phyloP scores from a whole-genome alignment of 2,797 vertebrate genomes.

The Sebastes aleutianus region DNA sequence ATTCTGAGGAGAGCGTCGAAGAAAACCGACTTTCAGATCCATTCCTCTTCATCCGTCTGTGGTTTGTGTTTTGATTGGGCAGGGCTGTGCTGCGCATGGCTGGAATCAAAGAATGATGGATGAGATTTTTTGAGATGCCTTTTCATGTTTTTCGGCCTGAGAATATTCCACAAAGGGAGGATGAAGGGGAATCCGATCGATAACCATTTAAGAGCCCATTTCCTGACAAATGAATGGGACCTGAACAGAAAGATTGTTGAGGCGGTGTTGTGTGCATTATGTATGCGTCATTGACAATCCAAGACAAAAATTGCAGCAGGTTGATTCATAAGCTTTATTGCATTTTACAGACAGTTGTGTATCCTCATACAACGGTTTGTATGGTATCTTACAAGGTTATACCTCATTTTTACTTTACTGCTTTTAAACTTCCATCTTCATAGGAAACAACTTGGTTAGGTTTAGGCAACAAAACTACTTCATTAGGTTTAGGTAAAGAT shows the following conservation, averaged over 20 bases:
- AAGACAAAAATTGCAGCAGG: not conserved
- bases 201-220: slow-evolving; percentile 36
- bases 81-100: slow-evolving; percentile 4
- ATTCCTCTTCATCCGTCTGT: slow-evolving; percentile 50
- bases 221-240: slow-evolving; percentile 10
- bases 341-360: not conserved
- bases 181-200: slow-evolving; percentile 26
- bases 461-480: too few species aligned
- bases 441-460: too few species aligned
- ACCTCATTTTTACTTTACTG: too few species aligned
- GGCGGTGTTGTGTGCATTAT: not conserved
- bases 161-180: slow-evolving; percentile 21
- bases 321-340: not conserved
- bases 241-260: slow-evolving; percentile 1
- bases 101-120: slow-evolving; percentile 56
- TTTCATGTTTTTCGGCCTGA: slow-evolving; percentile 11
- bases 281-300: not conserved
- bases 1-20: slow-evolving; percentile 39
- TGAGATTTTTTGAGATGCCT: slow-evolving; percentile 37
- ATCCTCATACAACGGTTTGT: too few species aligned
- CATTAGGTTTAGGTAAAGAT: too few species aligned
- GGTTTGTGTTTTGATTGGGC: slow-evolving; percentile 56
- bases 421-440: too few species aligned
- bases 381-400: too few species aligned
- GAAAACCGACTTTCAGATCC: slow-evolving; percentile 61